Base-by-base conservation (phyloP, 2,888 invertebrate genomes). In the Lochmaea crataegi region DNA sequence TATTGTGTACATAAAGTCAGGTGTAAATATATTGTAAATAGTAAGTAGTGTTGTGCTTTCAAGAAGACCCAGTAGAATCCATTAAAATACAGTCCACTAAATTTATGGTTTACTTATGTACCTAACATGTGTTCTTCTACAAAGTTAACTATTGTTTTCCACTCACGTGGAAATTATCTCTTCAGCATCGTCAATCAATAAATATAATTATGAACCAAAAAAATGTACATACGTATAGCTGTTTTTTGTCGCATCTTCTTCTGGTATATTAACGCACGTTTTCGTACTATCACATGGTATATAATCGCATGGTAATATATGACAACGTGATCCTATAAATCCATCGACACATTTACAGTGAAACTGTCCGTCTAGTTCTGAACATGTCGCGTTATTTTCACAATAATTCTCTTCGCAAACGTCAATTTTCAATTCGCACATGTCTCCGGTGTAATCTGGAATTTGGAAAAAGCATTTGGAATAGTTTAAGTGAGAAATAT, bases 261-360 rank as follows among this genome's bases (percentile, higher is more conserved):
- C 83, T 11, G 83, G 81, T 7, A 87, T 76, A 80, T 90, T 89
- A 2, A 86, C 74, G 77, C 90, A 90, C 65, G 87, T 84, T 1
- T 85, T 82, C 77, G 87, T 86, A 14, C 76, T 76, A 56, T 83
- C 84, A 78, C 92, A 92, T 0, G 90, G 90, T 65, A 87, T 82
- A 80, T 88, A 89, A 77, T 88, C 89, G 80, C 93, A 93, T 6
- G 92, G 89, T 57, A 89, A 79, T 38, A 89, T 82, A 80, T 88
- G 88, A 78, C 91, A 91, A 68, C 89, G 86, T 70, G 86, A 86
- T 3, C 91, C 91, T 26, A 89, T 84, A 79, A 86, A 88, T 41
- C 90, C 90, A 2, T 86, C 83, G 32, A 81, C 81, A 78, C 90
- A 90, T 32, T 85, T 76, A 77, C 90, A 91, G 57, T 83, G 82